Evolutionary conservation across 2,888 invertebrate species (phyloP).

Genomic region (Lithophane semibrunnea): DNA sequence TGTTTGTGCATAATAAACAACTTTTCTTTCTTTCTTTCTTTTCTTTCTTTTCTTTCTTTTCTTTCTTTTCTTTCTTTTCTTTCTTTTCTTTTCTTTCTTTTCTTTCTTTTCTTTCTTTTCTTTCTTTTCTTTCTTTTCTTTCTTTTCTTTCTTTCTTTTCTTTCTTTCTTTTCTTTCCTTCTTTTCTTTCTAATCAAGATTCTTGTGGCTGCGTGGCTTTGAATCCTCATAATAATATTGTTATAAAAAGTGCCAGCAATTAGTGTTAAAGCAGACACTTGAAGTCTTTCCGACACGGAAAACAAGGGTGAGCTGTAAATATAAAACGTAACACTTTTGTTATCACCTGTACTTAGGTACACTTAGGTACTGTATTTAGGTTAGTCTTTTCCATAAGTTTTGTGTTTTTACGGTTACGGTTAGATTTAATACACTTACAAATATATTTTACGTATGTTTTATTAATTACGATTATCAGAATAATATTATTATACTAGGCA

Average conservation of each 20-base stretch:
- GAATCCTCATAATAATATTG: slow-evolving; percentile 4
- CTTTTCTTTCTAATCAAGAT: not conserved
- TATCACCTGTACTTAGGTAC: not conserved
- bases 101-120: no score
- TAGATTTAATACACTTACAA: not conserved
- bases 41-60: no score
- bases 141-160: no score
- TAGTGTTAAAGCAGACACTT: slow-evolving; percentile 28
- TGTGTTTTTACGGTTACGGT: not conserved
- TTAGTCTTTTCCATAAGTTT: not conserved
- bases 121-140: no score
- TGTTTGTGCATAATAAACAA: no score
- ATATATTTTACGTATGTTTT: not conserved
- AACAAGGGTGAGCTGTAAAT: slow-evolving; percentile 22
- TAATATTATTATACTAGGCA: not conserved
- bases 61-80: no score
- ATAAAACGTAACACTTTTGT: slow-evolving; percentile 26
- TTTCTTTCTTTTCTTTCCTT: no score
- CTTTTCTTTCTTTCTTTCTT: no score
- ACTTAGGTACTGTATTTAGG: not conserved
- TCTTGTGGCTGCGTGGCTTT: not conserved
- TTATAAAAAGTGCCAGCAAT: slow-evolving; percentile 39
- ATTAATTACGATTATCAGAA: no score
- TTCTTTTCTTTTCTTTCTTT: no score
- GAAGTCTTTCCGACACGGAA: slow-evolving; percentile 17